These are phyloP conservation scores for Sylvietta virens DNA, from an alignment of 2,113 vertebrate species.

Conservation along the genomic window DNA sequence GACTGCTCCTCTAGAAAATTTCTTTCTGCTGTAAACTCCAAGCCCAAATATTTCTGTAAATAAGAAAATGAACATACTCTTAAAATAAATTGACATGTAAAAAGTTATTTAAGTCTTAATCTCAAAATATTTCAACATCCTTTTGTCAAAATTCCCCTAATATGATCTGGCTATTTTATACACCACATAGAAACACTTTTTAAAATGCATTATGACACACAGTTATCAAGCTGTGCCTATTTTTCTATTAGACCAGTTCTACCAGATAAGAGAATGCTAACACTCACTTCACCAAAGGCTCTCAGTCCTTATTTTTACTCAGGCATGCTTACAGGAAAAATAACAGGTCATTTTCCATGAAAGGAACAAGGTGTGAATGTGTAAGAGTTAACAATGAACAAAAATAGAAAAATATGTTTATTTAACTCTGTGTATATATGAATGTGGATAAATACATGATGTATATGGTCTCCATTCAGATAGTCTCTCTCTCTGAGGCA, in stretches of 20 bases:
- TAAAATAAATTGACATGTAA: not conserved
- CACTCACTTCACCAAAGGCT: not conserved
- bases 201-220: not conserved
- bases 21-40: not conserved
- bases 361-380: not conserved
- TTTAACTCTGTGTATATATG: not conserved
- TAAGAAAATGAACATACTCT: not conserved
- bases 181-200: not conserved
- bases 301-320: not conserved
- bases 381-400: not conserved
- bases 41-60: not conserved
- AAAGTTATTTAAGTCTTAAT: not conserved
- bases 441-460: not conserved
- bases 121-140: not conserved
- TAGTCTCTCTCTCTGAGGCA: not conserved
- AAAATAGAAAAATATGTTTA: not conserved
- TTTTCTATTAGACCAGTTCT: not conserved
- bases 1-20: not conserved
- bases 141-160: not conserved
- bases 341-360: not conserved
- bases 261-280: not conserved
- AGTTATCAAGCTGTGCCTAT: not conserved
- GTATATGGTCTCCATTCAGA: not conserved
- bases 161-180: not conserved
- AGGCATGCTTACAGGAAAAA: not conserved